A percentile compares a stretch with the other conserved stretches of the same genome.
Conservation (phyloP, 1,140 invertebrate species). For the Halesus radiatus region DNA sequence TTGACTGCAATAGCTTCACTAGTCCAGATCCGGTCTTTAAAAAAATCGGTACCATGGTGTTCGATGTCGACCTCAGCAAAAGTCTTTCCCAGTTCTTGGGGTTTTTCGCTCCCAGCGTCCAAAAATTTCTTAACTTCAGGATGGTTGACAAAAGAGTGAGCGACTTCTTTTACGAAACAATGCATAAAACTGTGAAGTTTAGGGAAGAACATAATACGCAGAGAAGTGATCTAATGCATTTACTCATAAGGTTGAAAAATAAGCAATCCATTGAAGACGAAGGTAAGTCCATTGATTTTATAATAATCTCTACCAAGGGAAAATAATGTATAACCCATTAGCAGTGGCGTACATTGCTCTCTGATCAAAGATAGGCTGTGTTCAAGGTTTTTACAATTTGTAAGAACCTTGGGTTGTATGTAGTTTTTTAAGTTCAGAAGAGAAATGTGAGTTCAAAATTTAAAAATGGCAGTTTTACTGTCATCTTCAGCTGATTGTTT, state of each 20-base stretch:
- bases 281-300: too few relatives aligned
- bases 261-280: slow-evolving; percentile 58
- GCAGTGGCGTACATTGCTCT: too few relatives aligned
- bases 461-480: too few relatives aligned
- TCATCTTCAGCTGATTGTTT: too few relatives aligned
- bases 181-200: slow-evolving; percentile 71
- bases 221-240: slow-evolving; percentile 74
- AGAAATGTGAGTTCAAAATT: too few relatives aligned
- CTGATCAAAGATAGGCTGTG: too few relatives aligned
- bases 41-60: slow-evolving; percentile 64
- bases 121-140: slow-evolving; percentile 21
- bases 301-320: too few relatives aligned
- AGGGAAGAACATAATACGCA: slow-evolving; percentile 65
- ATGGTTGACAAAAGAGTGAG: slow-evolving; percentile 23
- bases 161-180: slow-evolving; percentile 71
- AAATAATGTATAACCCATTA: too few relatives aligned
- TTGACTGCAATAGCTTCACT: slow-evolving; percentile 72
- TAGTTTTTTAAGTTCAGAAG: too few relatives aligned
- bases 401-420: too few relatives aligned
- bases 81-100: slow-evolving; percentile 13
- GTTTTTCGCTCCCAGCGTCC: slow-evolving; percentile 30
- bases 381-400: too few relatives aligned
- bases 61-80: slow-evolving; percentile 49
- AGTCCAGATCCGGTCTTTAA: slow-evolving; percentile 72
- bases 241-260: slow-evolving; percentile 71